Evolutionary conservation across 2,888 invertebrate species (phyloP).

Genomic region (Caradrina kadenii): DNA sequence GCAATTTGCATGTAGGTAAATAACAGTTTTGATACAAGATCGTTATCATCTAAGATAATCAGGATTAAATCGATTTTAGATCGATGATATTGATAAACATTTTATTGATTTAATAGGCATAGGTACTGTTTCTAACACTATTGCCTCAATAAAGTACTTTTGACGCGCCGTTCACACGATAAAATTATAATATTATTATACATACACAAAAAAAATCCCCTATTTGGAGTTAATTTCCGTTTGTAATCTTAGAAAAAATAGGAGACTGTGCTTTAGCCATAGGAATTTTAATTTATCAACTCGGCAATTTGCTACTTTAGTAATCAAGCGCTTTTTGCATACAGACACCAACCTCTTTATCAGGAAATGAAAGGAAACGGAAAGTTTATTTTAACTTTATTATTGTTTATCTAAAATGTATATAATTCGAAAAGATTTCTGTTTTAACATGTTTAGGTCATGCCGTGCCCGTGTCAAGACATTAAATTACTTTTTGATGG

Average conservation of each 20-base stretch:
- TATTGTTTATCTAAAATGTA: too few relatives aligned
- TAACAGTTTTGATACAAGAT: constrained; percentile 46
- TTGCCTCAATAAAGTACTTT: constrained; percentile 45
- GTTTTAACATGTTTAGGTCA: too few relatives aligned
- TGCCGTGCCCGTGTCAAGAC: too few relatives aligned
- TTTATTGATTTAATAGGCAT: constrained; percentile 43
- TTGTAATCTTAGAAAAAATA: not conserved
- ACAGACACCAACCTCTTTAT: not conserved
- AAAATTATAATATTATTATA: constrained; percentile 9
- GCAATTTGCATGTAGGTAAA: constrained; percentile 38
- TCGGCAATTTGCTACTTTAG: not conserved
- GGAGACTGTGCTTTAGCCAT: not conserved
- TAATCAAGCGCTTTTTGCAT: not conserved
- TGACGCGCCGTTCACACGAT: constrained; percentile 8
- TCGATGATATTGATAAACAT: constrained; percentile 36
- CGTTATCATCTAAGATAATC: constrained; percentile 49
- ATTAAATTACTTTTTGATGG: too few relatives aligned
- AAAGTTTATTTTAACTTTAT: too few relatives aligned
- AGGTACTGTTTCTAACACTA: constrained; percentile 11
- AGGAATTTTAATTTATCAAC: not conserved
- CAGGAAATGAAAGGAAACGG: not conserved
- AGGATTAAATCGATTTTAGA: constrained; percentile 44
- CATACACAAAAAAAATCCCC: constrained; percentile 6
- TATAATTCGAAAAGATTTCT: too few relatives aligned
- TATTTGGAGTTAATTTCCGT: not conserved